A percentile compares a stretch with the other conserved stretches of the same genome.
phyloP scores from a whole-genome alignment of 2,113 vertebrate species.

The Lycocorax pyrrhopterus region DNA sequence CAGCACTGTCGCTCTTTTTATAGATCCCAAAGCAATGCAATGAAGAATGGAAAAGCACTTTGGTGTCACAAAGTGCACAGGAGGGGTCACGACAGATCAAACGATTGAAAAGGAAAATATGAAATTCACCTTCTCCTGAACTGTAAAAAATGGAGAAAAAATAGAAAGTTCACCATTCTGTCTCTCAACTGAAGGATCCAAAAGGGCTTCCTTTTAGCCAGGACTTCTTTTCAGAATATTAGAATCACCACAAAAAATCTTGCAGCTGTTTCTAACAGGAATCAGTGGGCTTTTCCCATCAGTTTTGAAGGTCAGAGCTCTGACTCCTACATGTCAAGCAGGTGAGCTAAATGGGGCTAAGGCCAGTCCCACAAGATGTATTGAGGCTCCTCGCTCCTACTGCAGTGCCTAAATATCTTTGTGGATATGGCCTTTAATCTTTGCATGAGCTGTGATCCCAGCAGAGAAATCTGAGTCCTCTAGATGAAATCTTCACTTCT shows the following conservation, averaged over 20 bases:
- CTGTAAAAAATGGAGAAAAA: rapidly evolving
- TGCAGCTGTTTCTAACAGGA: background rate
- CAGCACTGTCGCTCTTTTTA: background rate
- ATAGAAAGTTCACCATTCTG: background rate
- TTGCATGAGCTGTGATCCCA: constrained; percentile 16
- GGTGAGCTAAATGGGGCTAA: background rate
- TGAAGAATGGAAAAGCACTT: constrained; percentile 12
- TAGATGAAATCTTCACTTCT: constrained; percentile 57
- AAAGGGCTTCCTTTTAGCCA: background rate
- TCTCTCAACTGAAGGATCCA: background rate
- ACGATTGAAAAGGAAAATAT: background rate
- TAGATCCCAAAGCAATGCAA: constrained; percentile 23
- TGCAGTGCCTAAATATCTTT: constrained; percentile 7
- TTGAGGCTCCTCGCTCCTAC: background rate
- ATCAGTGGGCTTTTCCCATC: background rate
- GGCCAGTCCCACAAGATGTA: background rate
- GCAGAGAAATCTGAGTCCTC: constrained; percentile 50
- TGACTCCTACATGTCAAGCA: background rate
- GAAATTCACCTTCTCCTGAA: background rate
- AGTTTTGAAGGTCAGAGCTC: background rate
- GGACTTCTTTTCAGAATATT: background rate
- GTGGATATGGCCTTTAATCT: constrained; percentile 39
- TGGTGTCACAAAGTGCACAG: background rate
- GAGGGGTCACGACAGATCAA: background rate
- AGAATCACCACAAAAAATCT: background rate